Evolutionary conservation across 2,888 invertebrate genomes (phyloP).

Genomic region (Oscheius sp.): DNA sequence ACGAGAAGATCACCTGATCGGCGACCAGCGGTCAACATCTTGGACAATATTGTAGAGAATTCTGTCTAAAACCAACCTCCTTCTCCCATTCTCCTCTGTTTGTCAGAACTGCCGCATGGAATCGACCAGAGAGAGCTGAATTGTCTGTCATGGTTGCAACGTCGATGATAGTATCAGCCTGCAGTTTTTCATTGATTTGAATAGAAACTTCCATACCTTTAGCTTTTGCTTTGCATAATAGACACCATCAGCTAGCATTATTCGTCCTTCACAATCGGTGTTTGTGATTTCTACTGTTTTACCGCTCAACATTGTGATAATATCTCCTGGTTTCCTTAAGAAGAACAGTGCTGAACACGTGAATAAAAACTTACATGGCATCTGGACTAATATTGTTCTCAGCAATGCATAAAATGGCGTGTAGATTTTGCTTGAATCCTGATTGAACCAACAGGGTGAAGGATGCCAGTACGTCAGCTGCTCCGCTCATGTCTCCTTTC

Average conservation of each 20-base stretch:
- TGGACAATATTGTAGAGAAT: not conserved
- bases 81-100: constrained; percentile 77
- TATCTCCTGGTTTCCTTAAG: constrained; percentile 82
- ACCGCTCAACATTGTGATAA: constrained; percentile 87
- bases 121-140: constrained; percentile 87
- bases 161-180: constrained; percentile 80
- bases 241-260: constrained; percentile 86
- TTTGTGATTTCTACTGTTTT: constrained; percentile 91
- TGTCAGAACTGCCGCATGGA: constrained; percentile 85
- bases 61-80: constrained; percentile 63
- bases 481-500: constrained; percentile 92
- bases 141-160: constrained; percentile 87
- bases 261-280: constrained; percentile 86
- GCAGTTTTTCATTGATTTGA: not conserved
- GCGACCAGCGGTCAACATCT: constrained; percentile 78
- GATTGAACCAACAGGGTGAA: constrained; percentile 82
- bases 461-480: constrained; percentile 86
- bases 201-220: constrained; percentile 32
- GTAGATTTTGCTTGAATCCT: constrained; percentile 83
- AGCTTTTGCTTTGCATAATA: constrained; percentile 55
- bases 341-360: not conserved
- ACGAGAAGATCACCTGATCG: constrained; percentile 85
- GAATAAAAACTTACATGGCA: constrained; percentile 31
- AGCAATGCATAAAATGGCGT: constrained; percentile 88
- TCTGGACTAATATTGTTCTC: constrained; percentile 87